These are phyloP conservation scores for Sebastes oblongus DNA, from an alignment of 2,797 vertebrate species.

Conservation along the genomic window DNA sequence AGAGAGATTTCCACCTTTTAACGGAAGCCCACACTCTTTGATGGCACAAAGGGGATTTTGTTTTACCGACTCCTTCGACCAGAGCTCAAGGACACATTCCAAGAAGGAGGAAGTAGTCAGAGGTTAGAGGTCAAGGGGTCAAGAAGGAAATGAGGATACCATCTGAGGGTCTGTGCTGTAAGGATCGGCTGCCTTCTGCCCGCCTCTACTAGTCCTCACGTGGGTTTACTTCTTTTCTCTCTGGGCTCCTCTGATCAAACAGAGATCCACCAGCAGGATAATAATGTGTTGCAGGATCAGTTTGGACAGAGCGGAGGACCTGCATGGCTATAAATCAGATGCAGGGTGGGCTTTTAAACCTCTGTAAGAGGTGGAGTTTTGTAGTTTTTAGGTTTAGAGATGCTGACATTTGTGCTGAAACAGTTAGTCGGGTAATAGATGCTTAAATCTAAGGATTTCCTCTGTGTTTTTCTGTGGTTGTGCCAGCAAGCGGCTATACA, in stretches of 20 bases:
- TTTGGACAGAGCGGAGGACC: background rate
- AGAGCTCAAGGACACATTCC: conserved; percentile 50
- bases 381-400: background rate
- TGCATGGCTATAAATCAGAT: background rate
- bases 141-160: conserved; percentile 61
- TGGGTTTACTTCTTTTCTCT: conserved; percentile 3
- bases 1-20: conserved; percentile 36
- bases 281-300: background rate
- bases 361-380: background rate
- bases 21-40: conserved; percentile 32
- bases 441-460: background rate
- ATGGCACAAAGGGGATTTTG: conserved; percentile 38
- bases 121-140: conserved; percentile 57
- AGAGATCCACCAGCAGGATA: background rate
- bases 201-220: background rate
- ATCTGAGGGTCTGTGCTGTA: conserved; percentile 2
- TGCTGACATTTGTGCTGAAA: background rate
- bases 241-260: conserved; percentile 5
- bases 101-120: conserved; percentile 61
- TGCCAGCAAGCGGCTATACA: no score
- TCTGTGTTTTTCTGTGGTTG: background rate
- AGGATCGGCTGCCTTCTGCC: background rate
- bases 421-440: background rate
- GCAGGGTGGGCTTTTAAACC: background rate
- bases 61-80: conserved; percentile 22